Evolutionary conservation across 2,797 vertebrate species (phyloP).

Genomic region (Tragopan temminckii): DNA sequence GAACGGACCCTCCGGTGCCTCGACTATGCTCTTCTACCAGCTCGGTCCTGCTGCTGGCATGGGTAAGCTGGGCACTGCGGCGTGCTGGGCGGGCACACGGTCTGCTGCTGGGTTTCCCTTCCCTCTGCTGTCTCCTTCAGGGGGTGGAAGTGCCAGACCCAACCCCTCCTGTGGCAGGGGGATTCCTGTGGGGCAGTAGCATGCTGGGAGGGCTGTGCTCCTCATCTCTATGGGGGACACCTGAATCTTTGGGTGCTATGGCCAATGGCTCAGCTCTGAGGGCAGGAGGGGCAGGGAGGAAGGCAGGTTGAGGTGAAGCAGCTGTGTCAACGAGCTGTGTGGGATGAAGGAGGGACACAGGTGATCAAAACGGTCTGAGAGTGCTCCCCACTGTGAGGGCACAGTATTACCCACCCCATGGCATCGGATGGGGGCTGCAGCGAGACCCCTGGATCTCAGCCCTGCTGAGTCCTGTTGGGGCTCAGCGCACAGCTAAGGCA

Average conservation of each 20-base stretch:
- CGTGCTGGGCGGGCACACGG: rapidly evolving
- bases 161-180: rapidly evolving
- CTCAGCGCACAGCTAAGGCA: rapidly evolving
- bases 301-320: rapidly evolving
- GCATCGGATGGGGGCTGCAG: too few species aligned
- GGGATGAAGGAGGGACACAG: not conserved
- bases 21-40: not conserved
- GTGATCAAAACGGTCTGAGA: rapidly evolving
- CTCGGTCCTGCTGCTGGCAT: rapidly evolving
- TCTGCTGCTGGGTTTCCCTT: not conserved
- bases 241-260: rapidly evolving
- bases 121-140: not conserved
- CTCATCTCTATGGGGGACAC: not conserved
- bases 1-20: rapidly evolving
- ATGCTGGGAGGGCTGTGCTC: not conserved
- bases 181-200: rapidly evolving
- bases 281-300: not conserved
- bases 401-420: not conserved
- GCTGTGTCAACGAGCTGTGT: not conserved
- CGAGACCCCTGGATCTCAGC: not conserved
- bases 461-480: not conserved
- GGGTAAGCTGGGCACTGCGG: not conserved
- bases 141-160: not conserved
- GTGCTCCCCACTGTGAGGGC: not conserved
- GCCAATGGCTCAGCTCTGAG: rapidly evolving